phyloP scores from a whole-genome alignment of 2,797 vertebrate genomes.

The Hylomyscus alleni region DNA sequence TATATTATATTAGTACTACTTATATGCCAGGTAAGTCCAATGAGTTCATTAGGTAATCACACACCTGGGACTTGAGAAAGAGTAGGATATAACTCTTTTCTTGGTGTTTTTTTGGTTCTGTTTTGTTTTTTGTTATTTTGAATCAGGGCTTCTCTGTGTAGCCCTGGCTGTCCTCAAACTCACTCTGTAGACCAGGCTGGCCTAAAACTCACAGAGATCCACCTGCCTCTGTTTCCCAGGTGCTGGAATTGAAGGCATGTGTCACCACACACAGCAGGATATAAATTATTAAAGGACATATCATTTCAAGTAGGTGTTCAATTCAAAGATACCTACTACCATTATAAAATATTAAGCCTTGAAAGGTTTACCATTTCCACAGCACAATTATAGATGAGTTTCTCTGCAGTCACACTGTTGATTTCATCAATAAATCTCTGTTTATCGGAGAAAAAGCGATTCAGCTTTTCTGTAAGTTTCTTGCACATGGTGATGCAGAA shows the following conservation, averaged over 20 bases:
- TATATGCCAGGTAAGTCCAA: not conserved
- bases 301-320: not conserved
- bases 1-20: not conserved
- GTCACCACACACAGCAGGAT: not conserved
- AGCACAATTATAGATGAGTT: slow-evolving; percentile 97
- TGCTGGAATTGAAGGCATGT: not conserved
- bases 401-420: slow-evolving; percentile 98
- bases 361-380: slow-evolving; percentile 94
- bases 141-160: not conserved
- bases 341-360: not conserved
- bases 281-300: not conserved
- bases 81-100: not conserved
- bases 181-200: not conserved
- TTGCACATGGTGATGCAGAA: slow-evolving; percentile 97
- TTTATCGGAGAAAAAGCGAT: slow-evolving; percentile 98
- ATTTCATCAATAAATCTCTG: slow-evolving; percentile 98
- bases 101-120: not conserved
- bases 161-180: not conserved
- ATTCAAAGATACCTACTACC: not conserved
- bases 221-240: not conserved
- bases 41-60: not conserved
- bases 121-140: not conserved
- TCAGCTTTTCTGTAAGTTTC: slow-evolving; percentile 95
- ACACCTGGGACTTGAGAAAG: not conserved
- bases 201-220: not conserved